phyloP scores from a whole-genome alignment of 2,113 vertebrate genomes.

The Corythornis vintsioides region DNA sequence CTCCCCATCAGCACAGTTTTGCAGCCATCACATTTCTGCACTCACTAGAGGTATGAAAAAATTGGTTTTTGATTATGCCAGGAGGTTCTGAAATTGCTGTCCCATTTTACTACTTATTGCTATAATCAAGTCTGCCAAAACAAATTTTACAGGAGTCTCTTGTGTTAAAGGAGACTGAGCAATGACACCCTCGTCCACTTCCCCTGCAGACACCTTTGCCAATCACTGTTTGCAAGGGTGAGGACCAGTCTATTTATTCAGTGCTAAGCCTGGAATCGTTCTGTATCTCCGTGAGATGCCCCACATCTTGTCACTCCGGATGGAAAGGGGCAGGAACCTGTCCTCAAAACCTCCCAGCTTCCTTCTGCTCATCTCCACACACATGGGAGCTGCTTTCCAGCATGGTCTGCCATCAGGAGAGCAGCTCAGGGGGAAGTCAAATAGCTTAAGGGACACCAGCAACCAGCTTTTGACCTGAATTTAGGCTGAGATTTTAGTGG shows the following conservation, averaged over 20 bases:
- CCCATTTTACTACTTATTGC: neutral
- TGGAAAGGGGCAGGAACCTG: neutral
- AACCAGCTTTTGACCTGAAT: constrained; percentile 30
- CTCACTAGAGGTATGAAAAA: neutral
- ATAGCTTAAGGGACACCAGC: neutral
- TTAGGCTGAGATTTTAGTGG: neutral
- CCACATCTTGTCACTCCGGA: neutral
- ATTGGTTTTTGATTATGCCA: neutral
- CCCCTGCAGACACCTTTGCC: neutral
- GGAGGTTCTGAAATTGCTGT: neutral
- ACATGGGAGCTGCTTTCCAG: neutral
- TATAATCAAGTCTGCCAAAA: neutral
- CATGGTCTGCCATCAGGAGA: neutral
- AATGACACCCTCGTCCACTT: neutral
- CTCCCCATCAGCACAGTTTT: neutral
- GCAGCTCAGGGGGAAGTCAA: neutral
- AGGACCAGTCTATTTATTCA: neutral
- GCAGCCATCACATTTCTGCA: neutral
- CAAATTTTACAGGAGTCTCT: neutral
- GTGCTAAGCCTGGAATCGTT: neutral
- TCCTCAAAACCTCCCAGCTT: neutral
- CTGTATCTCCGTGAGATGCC: neutral
- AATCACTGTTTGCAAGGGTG: neutral
- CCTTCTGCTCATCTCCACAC: neutral
- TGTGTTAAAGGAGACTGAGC: neutral